Evolutionary conservation across 2,113 vertebrate species (phyloP).

Genomic region (Vidua macroura): DNA sequence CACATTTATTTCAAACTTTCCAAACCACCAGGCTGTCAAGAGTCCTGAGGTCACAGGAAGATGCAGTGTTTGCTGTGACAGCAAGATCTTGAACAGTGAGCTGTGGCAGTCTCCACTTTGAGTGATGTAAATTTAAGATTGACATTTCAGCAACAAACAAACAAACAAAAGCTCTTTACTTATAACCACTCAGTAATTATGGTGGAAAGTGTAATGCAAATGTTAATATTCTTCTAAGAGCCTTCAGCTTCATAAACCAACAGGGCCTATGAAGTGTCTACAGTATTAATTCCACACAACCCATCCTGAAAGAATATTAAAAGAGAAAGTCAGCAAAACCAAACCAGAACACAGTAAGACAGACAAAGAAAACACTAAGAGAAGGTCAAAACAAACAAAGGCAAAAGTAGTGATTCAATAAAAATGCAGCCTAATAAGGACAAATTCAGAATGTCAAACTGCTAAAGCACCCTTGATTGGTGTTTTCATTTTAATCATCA

Average conservation of each 20-base stretch:
- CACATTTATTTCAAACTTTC: neutral
- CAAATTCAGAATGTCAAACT: neutral
- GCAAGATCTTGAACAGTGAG: neutral
- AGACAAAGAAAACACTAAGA: neutral
- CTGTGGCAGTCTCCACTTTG: neutral
- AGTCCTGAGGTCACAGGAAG: neutral
- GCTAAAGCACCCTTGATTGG: neutral
- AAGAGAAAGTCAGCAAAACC: neutral
- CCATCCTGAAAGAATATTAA: neutral
- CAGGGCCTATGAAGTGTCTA: neutral
- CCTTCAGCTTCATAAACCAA: neutral
- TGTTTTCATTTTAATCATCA: neutral
- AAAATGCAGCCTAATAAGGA: neutral
- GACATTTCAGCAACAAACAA: neutral
- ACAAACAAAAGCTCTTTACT: neutral
- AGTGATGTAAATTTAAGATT: neutral
- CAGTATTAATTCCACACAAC: conserved; percentile 7
- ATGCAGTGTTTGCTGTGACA: neutral
- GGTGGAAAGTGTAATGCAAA: neutral
- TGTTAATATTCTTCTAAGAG: neutral
- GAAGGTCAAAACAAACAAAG: neutral
- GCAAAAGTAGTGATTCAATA: neutral
- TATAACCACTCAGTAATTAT: neutral
- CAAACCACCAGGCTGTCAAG: neutral
- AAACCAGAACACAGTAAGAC: neutral